Percentiles rank a stretch among this genome's conserved stretches.
Conservation (phyloP, 2,888 invertebrate genomes). For the Tortrix viridana region DNA sequence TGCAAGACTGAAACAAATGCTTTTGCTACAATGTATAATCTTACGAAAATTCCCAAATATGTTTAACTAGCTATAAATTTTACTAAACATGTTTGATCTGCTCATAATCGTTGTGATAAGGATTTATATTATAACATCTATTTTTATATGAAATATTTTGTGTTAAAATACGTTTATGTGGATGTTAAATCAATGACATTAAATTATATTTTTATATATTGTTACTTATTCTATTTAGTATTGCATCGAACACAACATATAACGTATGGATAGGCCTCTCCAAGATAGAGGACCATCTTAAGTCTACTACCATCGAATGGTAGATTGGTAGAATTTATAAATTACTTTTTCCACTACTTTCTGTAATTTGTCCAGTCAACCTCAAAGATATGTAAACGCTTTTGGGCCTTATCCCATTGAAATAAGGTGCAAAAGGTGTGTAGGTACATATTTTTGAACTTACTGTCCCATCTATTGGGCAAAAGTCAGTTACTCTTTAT, state of each 20-base stretch:
- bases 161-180: conserved; percentile 57
- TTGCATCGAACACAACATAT: neutral
- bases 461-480: too few species aligned
- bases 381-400: too few species aligned
- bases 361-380: too few species aligned
- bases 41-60: conserved; percentile 32
- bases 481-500: too few species aligned
- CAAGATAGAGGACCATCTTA: too few species aligned
- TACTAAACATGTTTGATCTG: conserved; percentile 44
- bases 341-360: too few species aligned
- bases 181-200: conserved; percentile 66
- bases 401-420: too few species aligned
- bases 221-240: conserved; percentile 4
- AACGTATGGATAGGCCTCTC: neutral
- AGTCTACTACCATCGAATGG: too few species aligned
- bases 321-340: too few species aligned
- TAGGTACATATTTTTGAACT: too few species aligned
- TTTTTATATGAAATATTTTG: conserved; percentile 65
- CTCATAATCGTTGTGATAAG: conserved; percentile 56
- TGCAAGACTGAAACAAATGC: neutral
- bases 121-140: conserved; percentile 52
- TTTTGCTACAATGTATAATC: conserved; percentile 31
- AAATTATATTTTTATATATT: conserved; percentile 63
- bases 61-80: conserved; percentile 2
- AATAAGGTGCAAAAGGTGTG: too few species aligned